Conservation (phyloP, 2,113 vertebrate genomes). For the Gymnorhina tibicen region DNA sequence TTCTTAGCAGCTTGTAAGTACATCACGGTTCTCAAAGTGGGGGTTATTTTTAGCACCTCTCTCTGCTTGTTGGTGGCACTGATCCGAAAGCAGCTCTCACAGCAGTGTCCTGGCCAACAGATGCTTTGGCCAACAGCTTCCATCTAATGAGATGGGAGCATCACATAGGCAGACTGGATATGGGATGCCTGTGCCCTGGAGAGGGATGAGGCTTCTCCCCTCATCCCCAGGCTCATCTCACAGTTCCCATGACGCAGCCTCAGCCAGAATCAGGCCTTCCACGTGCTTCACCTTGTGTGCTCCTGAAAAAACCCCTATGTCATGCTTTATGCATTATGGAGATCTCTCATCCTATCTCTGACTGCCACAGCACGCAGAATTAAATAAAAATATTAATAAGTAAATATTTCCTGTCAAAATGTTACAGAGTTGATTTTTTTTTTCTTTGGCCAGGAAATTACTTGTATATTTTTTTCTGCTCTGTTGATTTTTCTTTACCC, state of each 20-base stretch:
- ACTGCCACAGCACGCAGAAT: not conserved
- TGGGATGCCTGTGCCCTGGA: not conserved
- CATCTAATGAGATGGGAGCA: not conserved
- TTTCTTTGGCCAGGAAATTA: not conserved
- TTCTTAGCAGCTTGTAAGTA: not conserved
- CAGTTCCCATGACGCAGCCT: not conserved
- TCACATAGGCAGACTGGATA: not conserved
- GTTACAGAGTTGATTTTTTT: not conserved
- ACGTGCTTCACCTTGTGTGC: rapidly evolving
- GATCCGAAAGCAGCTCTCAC: not conserved
- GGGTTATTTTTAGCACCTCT: not conserved
- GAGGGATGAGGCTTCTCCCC: not conserved
- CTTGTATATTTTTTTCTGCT: not conserved
- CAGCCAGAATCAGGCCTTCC: not conserved
- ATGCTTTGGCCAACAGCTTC: not conserved
- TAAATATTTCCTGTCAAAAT: not conserved
- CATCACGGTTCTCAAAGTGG: not conserved
- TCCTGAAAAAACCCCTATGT: not conserved
- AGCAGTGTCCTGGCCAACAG: not conserved
- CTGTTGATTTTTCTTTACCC: not conserved
- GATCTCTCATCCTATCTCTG: not conserved
- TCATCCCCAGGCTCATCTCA: not conserved
- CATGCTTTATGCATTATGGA: not conserved
- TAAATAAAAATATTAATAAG: not conserved
- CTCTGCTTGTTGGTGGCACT: not conserved